phyloP scores from a whole-genome alignment of 2,113 vertebrate species.

The Meriones unguiculatus region DNA sequence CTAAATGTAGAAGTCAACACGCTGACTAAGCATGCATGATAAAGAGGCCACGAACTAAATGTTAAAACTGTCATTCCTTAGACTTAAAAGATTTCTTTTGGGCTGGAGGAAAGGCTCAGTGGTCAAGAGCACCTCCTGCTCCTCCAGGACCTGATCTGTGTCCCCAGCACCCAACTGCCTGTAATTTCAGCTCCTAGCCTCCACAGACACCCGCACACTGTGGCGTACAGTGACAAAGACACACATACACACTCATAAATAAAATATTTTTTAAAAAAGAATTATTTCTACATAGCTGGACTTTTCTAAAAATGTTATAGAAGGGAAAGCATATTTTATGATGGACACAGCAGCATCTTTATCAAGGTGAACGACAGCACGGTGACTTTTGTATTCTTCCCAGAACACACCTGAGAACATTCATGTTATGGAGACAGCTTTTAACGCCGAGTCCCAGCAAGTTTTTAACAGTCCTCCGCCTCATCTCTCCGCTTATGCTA shows the following conservation, averaged over 20 bases:
- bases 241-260: not conserved
- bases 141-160: not conserved
- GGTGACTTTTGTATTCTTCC: no score
- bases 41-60: conserved; percentile 17
- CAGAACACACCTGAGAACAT: not conserved
- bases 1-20: not conserved
- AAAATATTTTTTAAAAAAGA: not conserved
- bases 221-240: not conserved
- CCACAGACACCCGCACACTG: not conserved
- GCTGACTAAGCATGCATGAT: not conserved
- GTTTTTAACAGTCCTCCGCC: not conserved
- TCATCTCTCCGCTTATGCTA: not conserved
- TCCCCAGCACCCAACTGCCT: not conserved
- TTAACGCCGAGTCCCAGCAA: not conserved
- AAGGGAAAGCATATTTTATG: not conserved
- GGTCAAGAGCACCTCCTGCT: not conserved
- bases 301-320: not conserved
- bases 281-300: not conserved
- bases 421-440: not conserved
- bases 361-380: not conserved
- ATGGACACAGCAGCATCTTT: not conserved
- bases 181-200: not conserved
- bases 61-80: conserved; percentile 38
- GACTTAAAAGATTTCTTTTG: not conserved
- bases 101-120: not conserved